A percentile compares a stretch with the other conserved stretches of the same genome.
Evolutionary conservation across 2,888 invertebrate genomes (phyloP).

Genomic region (Tridacna crocea): DNA sequence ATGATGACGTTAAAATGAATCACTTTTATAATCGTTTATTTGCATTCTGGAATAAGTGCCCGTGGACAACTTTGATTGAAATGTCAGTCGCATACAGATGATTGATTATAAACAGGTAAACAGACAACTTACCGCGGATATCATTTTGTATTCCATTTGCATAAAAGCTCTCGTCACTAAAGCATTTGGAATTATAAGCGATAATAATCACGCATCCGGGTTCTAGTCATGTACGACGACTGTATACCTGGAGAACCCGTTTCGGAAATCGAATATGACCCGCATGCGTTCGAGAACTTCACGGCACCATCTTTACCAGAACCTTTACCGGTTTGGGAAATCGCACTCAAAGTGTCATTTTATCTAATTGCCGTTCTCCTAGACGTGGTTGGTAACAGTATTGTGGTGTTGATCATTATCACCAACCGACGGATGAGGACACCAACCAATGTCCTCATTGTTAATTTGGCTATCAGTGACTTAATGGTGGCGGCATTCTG

Average conservation of each 20-base stretch:
- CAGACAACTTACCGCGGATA: too few species aligned
- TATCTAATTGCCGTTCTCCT: constrained; percentile 73
- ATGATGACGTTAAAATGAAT: too few species aligned
- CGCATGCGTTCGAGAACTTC: constrained; percentile 31
- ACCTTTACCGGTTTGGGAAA: constrained; percentile 65
- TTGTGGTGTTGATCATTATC: constrained; percentile 74
- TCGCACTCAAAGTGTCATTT: constrained; percentile 72
- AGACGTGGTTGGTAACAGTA: constrained; percentile 76
- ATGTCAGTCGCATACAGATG: too few species aligned
- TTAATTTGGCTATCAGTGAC: constrained; percentile 79
- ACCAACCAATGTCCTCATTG: constrained; percentile 75
- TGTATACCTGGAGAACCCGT: constrained; percentile 45
- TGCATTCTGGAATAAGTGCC: too few species aligned
- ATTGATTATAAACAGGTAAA: too few species aligned
- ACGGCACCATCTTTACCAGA: constrained; percentile 30
- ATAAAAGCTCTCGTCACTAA: too few species aligned
- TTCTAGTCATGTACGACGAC: background rate
- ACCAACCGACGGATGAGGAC: constrained; percentile 74
- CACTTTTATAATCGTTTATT: too few species aligned
- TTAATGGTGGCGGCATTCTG: constrained; percentile 78
- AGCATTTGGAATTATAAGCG: too few species aligned
- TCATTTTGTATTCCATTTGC: too few species aligned
- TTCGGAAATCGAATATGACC: constrained; percentile 32
- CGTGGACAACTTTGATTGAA: too few species aligned
- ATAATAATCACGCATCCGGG: background rate